Evolutionary conservation across 2,888 invertebrate species (phyloP).

Genomic region (Dromius quadrimaculatus): DNA sequence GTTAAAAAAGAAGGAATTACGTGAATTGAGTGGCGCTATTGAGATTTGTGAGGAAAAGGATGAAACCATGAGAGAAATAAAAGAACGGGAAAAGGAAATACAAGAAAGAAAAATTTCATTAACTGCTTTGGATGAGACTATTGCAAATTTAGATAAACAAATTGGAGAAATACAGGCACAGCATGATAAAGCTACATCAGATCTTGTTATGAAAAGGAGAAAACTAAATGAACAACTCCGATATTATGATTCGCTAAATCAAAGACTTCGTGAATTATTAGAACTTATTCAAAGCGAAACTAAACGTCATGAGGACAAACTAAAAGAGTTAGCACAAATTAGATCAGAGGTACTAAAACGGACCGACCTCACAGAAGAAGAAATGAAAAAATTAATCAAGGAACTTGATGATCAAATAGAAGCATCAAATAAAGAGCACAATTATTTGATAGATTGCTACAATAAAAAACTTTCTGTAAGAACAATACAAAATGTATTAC

Average conservation of each 20-base stretch:
- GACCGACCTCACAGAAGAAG: conserved; percentile 48
- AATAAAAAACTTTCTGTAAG: conserved; percentile 39
- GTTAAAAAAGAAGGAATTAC: conserved; percentile 53
- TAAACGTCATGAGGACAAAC: conserved; percentile 57
- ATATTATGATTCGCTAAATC: conserved; percentile 57
- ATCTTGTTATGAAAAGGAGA: conserved; percentile 53
- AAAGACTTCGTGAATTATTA: conserved; percentile 21
- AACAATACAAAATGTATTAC: no score
- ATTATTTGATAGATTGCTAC: conserved; percentile 55
- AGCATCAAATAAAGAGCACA: conserved; percentile 58
- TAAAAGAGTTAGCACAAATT: conserved; percentile 57
- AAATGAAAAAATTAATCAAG: conserved; percentile 53
- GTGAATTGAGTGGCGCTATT: conserved; percentile 43
- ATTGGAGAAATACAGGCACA: conserved; percentile 55
- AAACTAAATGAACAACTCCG: conserved; percentile 51
- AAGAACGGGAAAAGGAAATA: conserved; percentile 42
- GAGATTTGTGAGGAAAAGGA: conserved; percentile 48
- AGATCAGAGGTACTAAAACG: conserved; percentile 56
- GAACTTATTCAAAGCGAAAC: conserved; percentile 57
- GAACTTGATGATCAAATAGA: conserved; percentile 59
- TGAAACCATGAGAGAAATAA: conserved; percentile 50
- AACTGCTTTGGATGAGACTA: conserved; percentile 52
- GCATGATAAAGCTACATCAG: conserved; percentile 53
- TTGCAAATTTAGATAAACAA: conserved; percentile 56
- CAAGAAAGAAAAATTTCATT: conserved; percentile 53